These are phyloP conservation scores for Megaustenia siamemsis DNA, from an alignment of 2,888 invertebrate species.

Conservation along the genomic window DNA sequence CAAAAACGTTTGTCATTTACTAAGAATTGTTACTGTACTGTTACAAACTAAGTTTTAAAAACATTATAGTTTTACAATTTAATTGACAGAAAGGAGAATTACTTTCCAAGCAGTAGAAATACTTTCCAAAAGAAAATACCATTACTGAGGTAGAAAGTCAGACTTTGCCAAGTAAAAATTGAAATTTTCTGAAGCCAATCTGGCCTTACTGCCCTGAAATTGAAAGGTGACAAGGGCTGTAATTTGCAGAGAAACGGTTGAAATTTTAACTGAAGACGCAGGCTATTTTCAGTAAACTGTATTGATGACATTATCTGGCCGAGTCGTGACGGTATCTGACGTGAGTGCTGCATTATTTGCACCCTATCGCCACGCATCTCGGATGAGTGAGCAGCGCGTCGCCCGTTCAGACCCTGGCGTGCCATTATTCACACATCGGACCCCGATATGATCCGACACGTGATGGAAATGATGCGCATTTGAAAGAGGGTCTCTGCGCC, in stretches of 20 bases:
- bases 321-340: conserved; percentile 38
- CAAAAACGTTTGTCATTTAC: neutral
- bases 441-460: conserved; percentile 51
- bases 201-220: conserved; percentile 2
- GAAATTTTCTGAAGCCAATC: conserved; percentile 45
- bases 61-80: neutral
- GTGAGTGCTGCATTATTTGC: conserved; percentile 36
- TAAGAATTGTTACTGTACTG: neutral
- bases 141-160: too few relatives aligned
- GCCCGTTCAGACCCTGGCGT: conserved; percentile 11
- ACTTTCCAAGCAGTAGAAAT: too few relatives aligned
- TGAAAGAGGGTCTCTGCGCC: conserved; percentile 47
- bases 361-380: conserved; percentile 44
- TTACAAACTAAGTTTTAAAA: too few relatives aligned
- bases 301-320: conserved; percentile 38
- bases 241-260: conserved; percentile 24
- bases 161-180: conserved; percentile 23
- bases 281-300: conserved; percentile 28
- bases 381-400: conserved; percentile 39
- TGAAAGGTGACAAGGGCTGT: conserved; percentile 13
- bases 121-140: too few relatives aligned
- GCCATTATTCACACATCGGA: conserved; percentile 51
- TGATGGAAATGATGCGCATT: conserved; percentile 53
- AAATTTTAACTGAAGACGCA: conserved; percentile 40
- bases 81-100: neutral